Evolutionary conservation across 2,888 invertebrate genomes (phyloP), one percentile per base, ranked within the genome.

Genomic region (Trimorus sp.): DNA sequence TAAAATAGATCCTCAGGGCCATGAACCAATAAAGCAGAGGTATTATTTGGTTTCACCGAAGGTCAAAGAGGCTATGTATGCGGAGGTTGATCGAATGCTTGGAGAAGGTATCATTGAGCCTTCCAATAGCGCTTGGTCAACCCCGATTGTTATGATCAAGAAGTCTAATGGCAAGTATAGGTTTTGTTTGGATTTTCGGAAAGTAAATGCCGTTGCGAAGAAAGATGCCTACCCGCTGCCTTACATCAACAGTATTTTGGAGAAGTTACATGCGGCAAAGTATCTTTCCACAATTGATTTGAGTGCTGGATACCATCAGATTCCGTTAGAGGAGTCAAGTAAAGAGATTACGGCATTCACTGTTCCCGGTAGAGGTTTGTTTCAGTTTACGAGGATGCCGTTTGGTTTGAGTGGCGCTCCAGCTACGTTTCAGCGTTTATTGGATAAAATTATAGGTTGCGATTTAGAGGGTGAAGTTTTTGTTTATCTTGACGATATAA

Each of bases 261-360:
- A 62, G 7, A 62, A 48, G 26, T 48, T 62, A 26, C 42, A 36
- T 5, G 9, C 48, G n/a, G 45, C 48, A 1, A 62, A 26, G 26
- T 62, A 48, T 36, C 42, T 62, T 6, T 42, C 59, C 3, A 59
- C 59, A 0, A 63, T 90, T 0, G 90, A 91, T 74, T 63, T 86
- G 7, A 86, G 83, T 42, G 79, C 83, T 1, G 59, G 16, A 3
- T 59, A 59, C 36, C 16, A 15, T 42, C 59, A 59, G 36, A 7
- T 59, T 15, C 59, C 59, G 7, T 42, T 59, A 14, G 40, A 40
- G n/a, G n/a, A 59, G 15, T 26, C 36, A 6, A 59, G 59, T 59
- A 40, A 59, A 15, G 42, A 59, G 15, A 42, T 83, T 7, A 70
- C 70, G 7, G 82, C 84, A 3, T 84, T 83, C 26, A 56, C 66